Conservation (phyloP, 2,113 vertebrate genomes). For the Chaetodon trifascialis region DNA sequence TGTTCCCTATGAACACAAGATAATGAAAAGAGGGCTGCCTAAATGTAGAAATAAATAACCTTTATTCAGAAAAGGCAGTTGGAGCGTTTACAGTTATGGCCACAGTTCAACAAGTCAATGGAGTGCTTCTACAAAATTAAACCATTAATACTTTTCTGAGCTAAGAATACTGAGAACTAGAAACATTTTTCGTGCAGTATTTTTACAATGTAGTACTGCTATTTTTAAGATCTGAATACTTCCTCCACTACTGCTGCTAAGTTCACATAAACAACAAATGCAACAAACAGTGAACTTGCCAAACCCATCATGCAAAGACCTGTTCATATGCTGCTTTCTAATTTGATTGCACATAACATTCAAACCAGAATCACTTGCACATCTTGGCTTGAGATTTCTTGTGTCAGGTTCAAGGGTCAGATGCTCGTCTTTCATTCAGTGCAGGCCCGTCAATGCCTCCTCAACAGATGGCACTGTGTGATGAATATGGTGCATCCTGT, state of each 20-base stretch:
- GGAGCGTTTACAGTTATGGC: background rate
- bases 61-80: background rate
- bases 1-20: slow-evolving; percentile 7
- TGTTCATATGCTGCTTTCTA: background rate
- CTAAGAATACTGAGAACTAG: no score
- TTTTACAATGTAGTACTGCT: no score
- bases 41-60: slow-evolving; percentile 4
- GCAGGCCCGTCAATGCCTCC: background rate
- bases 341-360: background rate
- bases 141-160: background rate
- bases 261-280: background rate
- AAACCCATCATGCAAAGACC: background rate
- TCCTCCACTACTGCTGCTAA: background rate
- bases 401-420: background rate
- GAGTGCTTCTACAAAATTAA: background rate
- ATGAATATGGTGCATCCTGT: background rate
- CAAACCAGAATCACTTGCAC: background rate
- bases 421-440: background rate
- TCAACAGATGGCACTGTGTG: background rate
- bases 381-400: background rate
- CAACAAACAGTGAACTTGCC: background rate
- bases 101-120: background rate
- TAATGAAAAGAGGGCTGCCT: background rate
- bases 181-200: background rate
- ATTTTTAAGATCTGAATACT: background rate